Percentiles rank a stretch among this genome's conserved stretches.
These are phyloP conservation scores for Nestor notabilis DNA, from an alignment of 2,113 vertebrate genomes.

Conservation along the genomic window DNA sequence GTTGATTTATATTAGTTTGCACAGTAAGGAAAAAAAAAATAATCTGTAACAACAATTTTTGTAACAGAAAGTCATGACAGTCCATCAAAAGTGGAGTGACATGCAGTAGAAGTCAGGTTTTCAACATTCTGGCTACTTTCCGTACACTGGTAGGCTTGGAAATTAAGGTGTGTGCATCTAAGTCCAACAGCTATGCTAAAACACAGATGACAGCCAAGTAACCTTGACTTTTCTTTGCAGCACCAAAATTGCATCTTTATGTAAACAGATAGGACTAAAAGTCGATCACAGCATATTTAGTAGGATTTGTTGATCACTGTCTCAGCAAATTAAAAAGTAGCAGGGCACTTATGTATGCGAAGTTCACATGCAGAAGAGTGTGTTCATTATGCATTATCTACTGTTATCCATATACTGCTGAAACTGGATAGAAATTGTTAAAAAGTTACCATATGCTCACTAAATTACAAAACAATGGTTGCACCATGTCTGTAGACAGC, in stretches of 20 bases:
- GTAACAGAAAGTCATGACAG: background rate
- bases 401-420: background rate
- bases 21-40: background rate
- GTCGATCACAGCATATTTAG: background rate
- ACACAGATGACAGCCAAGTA: background rate
- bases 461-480: background rate
- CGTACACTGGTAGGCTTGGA: background rate
- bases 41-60: background rate
- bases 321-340: background rate
- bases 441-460: background rate
- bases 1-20: background rate
- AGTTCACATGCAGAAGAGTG: accelerated
- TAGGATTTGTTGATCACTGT: background rate
- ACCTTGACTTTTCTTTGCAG: background rate
- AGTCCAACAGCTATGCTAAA: background rate
- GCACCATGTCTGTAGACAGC: background rate
- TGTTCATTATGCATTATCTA: background rate
- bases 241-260: background rate
- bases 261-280: background rate
- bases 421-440: background rate
- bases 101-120: background rate
- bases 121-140: background rate
- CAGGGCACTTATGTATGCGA: background rate
- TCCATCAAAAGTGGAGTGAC: background rate
- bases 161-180: background rate